Evolutionary conservation across 2,797 vertebrate genomes (phyloP).

Genomic region (Sebastes variabilis): DNA sequence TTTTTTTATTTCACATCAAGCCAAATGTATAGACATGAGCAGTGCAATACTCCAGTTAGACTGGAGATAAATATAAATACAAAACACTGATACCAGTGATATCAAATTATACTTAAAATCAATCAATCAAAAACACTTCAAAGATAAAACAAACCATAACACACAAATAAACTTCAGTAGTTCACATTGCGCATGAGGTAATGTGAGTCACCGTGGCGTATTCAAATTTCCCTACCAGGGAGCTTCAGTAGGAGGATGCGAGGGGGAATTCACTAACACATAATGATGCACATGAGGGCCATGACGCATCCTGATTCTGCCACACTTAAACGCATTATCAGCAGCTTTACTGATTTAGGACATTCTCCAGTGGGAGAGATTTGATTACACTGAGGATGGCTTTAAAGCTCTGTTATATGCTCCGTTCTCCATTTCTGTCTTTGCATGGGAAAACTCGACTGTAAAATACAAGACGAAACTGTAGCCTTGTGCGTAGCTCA

Average conservation of each 20-base stretch:
- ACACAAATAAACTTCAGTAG: slow-evolving; percentile 30
- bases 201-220: neutral
- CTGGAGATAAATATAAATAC: slow-evolving; percentile 34
- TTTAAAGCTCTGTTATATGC: slow-evolving; percentile 26
- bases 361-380: neutral
- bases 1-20: slow-evolving; percentile 57
- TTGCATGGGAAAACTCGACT: neutral
- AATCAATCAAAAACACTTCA: slow-evolving; percentile 17
- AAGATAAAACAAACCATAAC: neutral
- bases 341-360: slow-evolving; percentile 16
- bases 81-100: slow-evolving; percentile 12
- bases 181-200: slow-evolving; percentile 19
- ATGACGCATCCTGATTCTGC: slow-evolving; percentile 16
- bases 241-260: neutral
- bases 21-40: slow-evolving; percentile 19
- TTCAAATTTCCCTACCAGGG: neutral
- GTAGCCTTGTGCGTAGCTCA: neutral
- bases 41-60: slow-evolving; percentile 7
- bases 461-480: neutral
- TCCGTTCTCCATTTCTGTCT: slow-evolving; percentile 10
- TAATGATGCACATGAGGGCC: neutral
- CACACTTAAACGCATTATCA: neutral
- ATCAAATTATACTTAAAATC: slow-evolving; percentile 13
- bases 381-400: neutral
- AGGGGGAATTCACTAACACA: neutral